phyloP scores from a whole-genome alignment of 2,888 invertebrate species.

The Mallateleia sp. region DNA sequence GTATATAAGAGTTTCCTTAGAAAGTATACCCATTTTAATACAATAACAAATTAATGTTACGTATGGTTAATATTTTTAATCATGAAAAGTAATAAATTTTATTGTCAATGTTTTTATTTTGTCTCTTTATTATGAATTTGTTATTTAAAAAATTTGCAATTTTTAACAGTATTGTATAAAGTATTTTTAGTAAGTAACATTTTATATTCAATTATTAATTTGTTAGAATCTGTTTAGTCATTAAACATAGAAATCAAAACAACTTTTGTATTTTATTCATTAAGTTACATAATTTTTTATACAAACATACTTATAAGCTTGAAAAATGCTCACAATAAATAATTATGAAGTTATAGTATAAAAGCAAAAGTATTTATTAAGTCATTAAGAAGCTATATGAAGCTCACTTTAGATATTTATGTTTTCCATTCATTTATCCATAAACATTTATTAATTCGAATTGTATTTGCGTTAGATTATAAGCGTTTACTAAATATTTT shows the following conservation, averaged over 20 bases:
- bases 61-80: slow-evolving; percentile 19
- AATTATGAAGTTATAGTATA: slow-evolving; percentile 31
- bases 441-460: slow-evolving; percentile 14
- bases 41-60: slow-evolving; percentile 22
- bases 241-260: slow-evolving; percentile 28
- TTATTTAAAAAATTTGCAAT: slow-evolving; percentile 1
- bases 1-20: slow-evolving; percentile 69
- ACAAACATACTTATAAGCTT: slow-evolving; percentile 40
- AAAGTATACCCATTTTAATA: slow-evolving; percentile 33
- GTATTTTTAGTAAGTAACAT: slow-evolving; percentile 51
- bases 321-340: slow-evolving; percentile 55
- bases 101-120: slow-evolving; percentile 9
- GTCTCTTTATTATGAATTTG: background rate
- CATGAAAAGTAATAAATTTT: slow-evolving; percentile 16
- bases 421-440: slow-evolving; percentile 40
- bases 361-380: slow-evolving; percentile 55
- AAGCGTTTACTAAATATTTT: slow-evolving; percentile 38
- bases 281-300: slow-evolving; percentile 40
- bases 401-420: slow-evolving; percentile 59
- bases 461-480: slow-evolving; percentile 34
- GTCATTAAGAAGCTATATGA: slow-evolving; percentile 62
- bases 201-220: background rate
- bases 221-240: slow-evolving; percentile 22
- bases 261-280: slow-evolving; percentile 1
- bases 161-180: slow-evolving; percentile 67